Base-by-base conservation (phyloP, 2,113 vertebrate species). In the Rhinolophus ferrumequinum region DNA sequence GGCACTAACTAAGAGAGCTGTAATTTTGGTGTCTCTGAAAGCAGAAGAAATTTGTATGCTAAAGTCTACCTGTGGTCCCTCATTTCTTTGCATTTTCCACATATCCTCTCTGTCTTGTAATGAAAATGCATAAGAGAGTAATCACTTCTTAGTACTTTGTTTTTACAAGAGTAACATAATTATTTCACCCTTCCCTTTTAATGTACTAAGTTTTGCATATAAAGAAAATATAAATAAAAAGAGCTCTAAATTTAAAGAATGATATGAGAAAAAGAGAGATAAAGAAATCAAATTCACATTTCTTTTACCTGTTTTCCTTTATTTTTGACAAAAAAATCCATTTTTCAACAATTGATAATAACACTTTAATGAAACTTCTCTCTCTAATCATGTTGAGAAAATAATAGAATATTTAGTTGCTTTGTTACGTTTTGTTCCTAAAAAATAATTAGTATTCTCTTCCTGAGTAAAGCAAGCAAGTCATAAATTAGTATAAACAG, bases 401-500 rank as follows among this genome's bases (percentile, higher is more conserved):
- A 84, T 76, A 90, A 85, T 52, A 85, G 21, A 67, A 30, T 0
- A 2, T 64, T 84, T 15, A 18, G 54, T 35, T 75, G 12, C 73
- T 81, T 87, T 67, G 64, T 33, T 19, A 44, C 77, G 83, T 86
- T 30, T 5, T 5, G 0, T 81, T 94, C 8, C 24, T 93, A 30
- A 24, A 18, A 44, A 93, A 76, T 76, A 19, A 85, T 47, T n/a
- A 88, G 15, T 13, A 47, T 85, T 90, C 38, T 81, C 30, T 88
- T 92, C 16, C 64, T 33, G 9, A 84, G 41, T 81, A 89, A 83
- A 95, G 22, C 62, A 95, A 79, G 11, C 47, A 87, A 81, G 18
- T 95, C 38, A 96, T 92, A 92, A 92, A 94, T 96, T 97, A 94
- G 26, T 60, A 75, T 52, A 87, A 88, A 86, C 18, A 50, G 21